Evolutionary conservation across 2,888 invertebrate species (phyloP).

Genomic region (Rhynchonema sp.): DNA sequence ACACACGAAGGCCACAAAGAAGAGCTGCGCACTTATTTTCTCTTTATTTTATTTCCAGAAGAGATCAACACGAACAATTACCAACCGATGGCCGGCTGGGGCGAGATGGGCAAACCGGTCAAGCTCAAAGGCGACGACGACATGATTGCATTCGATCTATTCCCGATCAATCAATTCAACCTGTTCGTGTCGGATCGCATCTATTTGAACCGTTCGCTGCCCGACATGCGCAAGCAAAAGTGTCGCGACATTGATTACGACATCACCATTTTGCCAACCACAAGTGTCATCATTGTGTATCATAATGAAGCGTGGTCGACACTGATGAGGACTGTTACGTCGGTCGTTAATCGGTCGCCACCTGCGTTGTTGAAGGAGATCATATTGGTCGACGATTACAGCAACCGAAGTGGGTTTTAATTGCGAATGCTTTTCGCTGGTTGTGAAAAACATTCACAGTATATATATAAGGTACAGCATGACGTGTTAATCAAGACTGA

Average conservation of each 20-base stretch:
- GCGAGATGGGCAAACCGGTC: conserved; percentile 80
- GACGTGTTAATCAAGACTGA: too few relatives aligned
- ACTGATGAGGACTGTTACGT: conserved; percentile 79
- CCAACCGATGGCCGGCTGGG: conserved; percentile 36
- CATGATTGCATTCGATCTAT: conserved; percentile 71
- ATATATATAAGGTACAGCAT: too few relatives aligned
- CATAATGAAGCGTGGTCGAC: conserved; percentile 99
- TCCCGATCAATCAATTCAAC: conserved; percentile 96
- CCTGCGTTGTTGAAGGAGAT: conserved; percentile 67
- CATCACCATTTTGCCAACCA: conserved; percentile 45
- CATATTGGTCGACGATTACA: conserved; percentile 90
- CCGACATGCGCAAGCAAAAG: conserved; percentile 47
- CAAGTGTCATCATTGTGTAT: conserved; percentile 82
- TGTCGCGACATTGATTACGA: conserved; percentile 29
- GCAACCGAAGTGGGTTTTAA: conserved; percentile 41
- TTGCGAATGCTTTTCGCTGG: not conserved
- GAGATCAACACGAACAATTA: conserved; percentile 25
- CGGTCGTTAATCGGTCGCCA: conserved; percentile 85
- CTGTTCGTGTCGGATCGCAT: conserved; percentile 79
- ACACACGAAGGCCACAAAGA: too few relatives aligned
- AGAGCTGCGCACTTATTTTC: too few relatives aligned
- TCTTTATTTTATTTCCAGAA: conserved; percentile 16
- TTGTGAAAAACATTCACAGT: too few relatives aligned
- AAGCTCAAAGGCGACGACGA: conserved; percentile 66
- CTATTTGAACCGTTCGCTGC: conserved; percentile 19